Conservation (phyloP, 2,888 invertebrate genomes). For the Cybosia mesomella region DNA sequence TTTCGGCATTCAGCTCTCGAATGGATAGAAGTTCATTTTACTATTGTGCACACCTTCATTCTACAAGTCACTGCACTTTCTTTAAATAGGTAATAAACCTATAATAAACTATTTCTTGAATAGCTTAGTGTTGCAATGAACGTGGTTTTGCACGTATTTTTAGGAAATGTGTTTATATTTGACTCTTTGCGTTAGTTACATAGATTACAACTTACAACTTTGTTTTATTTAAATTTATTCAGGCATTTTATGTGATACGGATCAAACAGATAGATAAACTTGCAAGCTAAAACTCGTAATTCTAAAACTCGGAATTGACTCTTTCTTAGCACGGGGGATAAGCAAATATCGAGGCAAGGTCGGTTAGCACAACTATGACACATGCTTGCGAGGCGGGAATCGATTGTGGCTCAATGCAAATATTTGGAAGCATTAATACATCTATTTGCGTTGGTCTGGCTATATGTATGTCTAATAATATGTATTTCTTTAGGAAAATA, state of each 20-base stretch:
- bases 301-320: too few relatives aligned
- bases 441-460: too few relatives aligned
- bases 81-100: constrained; percentile 15
- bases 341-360: too few relatives aligned
- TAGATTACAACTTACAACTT: background rate
- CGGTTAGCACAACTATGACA: too few relatives aligned
- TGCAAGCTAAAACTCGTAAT: background rate
- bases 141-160: background rate
- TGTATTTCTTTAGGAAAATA: too few relatives aligned
- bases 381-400: too few relatives aligned
- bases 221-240: background rate
- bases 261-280: background rate
- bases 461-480: too few relatives aligned
- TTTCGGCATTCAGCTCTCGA: constrained; percentile 38
- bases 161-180: background rate
- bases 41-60: constrained; percentile 38
- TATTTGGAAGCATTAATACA: too few relatives aligned
- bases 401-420: too few relatives aligned
- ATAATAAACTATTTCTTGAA: background rate
- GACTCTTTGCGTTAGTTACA: background rate
- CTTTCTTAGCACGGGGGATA: too few relatives aligned
- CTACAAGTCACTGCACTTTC: constrained; percentile 22
- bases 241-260: background rate
- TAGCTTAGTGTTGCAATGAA: background rate
- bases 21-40: constrained; percentile 32